Evolutionary conservation across 2,113 vertebrate genomes (phyloP).

Genomic region (Petrocephalus zakoni): DNA sequence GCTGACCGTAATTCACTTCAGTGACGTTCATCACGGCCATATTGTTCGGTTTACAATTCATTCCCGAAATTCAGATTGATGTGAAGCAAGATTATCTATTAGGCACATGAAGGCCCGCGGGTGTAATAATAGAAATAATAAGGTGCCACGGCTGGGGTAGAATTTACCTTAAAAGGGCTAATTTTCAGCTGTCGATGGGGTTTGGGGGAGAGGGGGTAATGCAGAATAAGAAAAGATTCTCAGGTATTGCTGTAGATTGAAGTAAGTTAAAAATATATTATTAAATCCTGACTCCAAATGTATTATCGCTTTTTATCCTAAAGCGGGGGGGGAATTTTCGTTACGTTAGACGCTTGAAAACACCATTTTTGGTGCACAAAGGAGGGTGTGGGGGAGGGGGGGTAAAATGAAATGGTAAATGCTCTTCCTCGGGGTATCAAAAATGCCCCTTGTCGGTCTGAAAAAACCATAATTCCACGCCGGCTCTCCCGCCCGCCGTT

Average conservation of each 20-base stretch:
- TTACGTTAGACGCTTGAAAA: background rate
- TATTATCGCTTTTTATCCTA: background rate
- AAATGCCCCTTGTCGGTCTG: background rate
- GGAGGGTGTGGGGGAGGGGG: background rate
- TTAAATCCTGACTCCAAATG: background rate
- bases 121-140: conserved; percentile 13
- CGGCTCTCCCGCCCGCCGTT: background rate
- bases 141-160: background rate
- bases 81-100: conserved; percentile 5
- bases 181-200: background rate
- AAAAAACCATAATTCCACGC: background rate
- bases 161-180: conserved; percentile 15
- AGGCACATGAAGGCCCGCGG: background rate
- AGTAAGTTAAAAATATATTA: background rate
- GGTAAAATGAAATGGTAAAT: background rate
- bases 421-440: background rate
- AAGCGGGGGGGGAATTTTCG: background rate
- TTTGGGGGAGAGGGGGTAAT: background rate
- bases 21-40: background rate
- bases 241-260: background rate
- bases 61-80: background rate
- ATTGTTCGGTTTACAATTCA: background rate
- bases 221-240: conserved; percentile 10
- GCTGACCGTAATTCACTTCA: background rate
- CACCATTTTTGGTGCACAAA: background rate